A percentile compares a stretch with the other conserved stretches of the same genome.
phyloP scores from a whole-genome alignment of 2,113 vertebrate species.

The Scomber japonicus region DNA sequence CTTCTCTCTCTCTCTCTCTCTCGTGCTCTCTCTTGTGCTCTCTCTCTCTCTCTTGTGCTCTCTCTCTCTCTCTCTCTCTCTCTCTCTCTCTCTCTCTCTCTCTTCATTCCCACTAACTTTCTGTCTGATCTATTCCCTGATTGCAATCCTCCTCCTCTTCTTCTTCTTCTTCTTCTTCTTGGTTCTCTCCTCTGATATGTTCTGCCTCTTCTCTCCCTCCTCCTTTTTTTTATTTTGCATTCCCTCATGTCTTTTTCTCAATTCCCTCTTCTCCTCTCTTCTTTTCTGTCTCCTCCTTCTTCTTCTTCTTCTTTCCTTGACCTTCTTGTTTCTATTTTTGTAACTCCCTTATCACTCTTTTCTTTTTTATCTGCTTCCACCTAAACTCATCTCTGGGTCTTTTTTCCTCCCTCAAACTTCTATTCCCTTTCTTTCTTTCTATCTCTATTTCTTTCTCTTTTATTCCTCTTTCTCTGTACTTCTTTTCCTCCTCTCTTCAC shows the following conservation, averaged over 20 bases:
- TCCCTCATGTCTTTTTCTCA: background rate
- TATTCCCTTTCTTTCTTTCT: background rate
- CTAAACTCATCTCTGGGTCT: no score
- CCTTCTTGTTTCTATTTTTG: background rate
- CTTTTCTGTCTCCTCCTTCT: background rate
- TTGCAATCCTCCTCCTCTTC: constrained; percentile 30
- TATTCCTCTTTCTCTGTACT: background rate
- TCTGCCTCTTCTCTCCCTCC: constrained; percentile 24
- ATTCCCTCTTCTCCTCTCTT: constrained; percentile 20
- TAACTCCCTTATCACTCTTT: background rate
- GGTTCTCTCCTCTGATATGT: background rate
- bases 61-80: background rate
- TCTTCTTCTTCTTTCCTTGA: background rate
- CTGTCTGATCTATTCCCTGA: constrained; percentile 53
- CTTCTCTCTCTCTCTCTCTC: background rate
- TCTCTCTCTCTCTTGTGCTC: no score
- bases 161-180: background rate
- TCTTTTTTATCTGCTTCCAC: no score
- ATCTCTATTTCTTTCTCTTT: background rate
- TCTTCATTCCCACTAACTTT: constrained; percentile 48
- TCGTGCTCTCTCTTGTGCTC: background rate
- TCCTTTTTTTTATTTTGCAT: background rate
- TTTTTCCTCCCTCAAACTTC: background rate
- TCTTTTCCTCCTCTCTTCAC: background rate
- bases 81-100: constrained; percentile 8